phyloP scores from a whole-genome alignment of 2,113 vertebrate species.

The Hystrix cristata region DNA sequence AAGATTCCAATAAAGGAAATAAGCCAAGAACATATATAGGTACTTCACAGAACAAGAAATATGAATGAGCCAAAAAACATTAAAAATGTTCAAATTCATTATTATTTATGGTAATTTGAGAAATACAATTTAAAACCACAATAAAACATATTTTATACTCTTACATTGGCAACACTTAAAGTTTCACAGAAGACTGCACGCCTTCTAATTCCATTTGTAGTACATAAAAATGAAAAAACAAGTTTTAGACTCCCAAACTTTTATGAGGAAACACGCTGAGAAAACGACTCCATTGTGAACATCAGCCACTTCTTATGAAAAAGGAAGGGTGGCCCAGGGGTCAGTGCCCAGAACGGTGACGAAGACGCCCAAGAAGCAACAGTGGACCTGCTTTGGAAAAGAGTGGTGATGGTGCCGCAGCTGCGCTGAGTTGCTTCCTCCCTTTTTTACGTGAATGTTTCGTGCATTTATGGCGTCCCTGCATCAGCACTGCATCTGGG shows the following conservation, averaged over 20 bases:
- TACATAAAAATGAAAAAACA: not conserved
- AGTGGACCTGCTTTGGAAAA: not conserved
- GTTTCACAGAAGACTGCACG: not conserved
- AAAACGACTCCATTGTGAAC: not conserved
- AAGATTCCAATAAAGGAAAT: not conserved
- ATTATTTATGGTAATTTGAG: conserved; percentile 4
- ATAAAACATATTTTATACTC: not conserved
- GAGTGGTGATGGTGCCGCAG: not conserved
- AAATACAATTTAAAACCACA: conserved; percentile 34
- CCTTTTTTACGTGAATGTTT: not conserved
- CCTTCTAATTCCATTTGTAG: not conserved
- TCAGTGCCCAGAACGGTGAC: not conserved
- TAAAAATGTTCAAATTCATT: conserved; percentile 8
- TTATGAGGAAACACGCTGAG: not conserved
- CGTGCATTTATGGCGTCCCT: not conserved
- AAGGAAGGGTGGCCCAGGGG: not conserved
- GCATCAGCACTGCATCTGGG: not conserved
- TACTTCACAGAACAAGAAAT: conserved; percentile 25
- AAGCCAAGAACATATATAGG: not conserved
- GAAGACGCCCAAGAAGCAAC: not conserved
- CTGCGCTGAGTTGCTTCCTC: not conserved
- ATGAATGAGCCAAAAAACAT: not conserved
- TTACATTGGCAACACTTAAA: not conserved
- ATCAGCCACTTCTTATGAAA: not conserved
- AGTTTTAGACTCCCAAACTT: not conserved